Conservation (phyloP, 2,113 vertebrate species). For the Poecilia latipinna region DNA sequence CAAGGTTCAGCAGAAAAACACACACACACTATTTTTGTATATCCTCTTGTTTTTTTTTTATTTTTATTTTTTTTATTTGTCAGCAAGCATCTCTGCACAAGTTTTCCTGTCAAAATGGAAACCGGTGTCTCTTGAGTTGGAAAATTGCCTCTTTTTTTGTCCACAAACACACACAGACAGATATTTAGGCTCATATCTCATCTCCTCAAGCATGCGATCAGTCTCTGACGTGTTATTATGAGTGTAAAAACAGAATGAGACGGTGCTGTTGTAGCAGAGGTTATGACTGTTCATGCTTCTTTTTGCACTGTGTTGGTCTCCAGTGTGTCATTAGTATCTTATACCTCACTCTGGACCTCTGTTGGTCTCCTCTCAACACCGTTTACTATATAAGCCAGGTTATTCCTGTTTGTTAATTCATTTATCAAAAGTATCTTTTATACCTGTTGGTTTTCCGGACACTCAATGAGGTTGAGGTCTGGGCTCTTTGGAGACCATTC, state of each 20-base stretch:
- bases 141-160: slow-evolving; percentile 55
- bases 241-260: slow-evolving; percentile 12
- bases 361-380: not conserved
- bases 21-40: slow-evolving; percentile 33
- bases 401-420: not conserved
- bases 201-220: slow-evolving; percentile 58
- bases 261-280: not conserved
- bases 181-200: slow-evolving; percentile 31
- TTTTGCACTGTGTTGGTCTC: slow-evolving; percentile 17
- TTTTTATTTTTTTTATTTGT: not conserved
- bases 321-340: slow-evolving; percentile 9
- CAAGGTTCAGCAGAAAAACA: not conserved
- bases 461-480: no score
- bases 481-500: no score
- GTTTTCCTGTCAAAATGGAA: slow-evolving; percentile 46
- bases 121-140: slow-evolving; percentile 54
- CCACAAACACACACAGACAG: slow-evolving; percentile 9
- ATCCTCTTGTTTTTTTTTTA: slow-evolving; percentile 4
- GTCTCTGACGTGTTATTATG: slow-evolving; percentile 55
- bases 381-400: slow-evolving; percentile 16
- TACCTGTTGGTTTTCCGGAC: not conserved
- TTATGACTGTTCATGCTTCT: slow-evolving; percentile 10
- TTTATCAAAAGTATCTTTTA: not conserved
- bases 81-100: slow-evolving; percentile 32
- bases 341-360: not conserved